These are phyloP conservation scores for Agrotis ipsilon DNA, from an alignment of 2,888 invertebrate genomes.

Conservation along the genomic window DNA sequence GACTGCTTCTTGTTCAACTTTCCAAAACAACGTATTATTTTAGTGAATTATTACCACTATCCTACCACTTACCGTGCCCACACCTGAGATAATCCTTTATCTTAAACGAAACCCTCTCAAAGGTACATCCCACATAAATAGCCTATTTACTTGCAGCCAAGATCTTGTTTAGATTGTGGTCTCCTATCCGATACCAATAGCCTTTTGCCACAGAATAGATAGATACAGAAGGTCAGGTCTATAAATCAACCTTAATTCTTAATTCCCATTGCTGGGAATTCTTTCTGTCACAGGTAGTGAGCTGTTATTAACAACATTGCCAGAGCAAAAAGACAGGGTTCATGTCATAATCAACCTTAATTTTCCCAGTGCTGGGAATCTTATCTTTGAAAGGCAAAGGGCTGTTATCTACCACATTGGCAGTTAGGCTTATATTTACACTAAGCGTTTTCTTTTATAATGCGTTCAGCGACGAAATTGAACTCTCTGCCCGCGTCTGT, in stretches of 20 bases:
- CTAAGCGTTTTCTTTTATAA: too few species aligned
- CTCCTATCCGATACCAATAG: constrained; percentile 31
- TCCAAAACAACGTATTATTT: constrained; percentile 1
- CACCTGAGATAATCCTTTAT: constrained; percentile 42
- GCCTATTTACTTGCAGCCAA: constrained; percentile 48
- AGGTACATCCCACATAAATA: constrained; percentile 39
- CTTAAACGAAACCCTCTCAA: constrained; percentile 28
- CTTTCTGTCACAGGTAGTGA: too few species aligned
- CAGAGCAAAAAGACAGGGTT: too few species aligned
- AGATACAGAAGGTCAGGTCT: constrained; percentile 7
- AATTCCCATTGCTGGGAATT: not conserved
- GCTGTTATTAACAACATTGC: too few species aligned
- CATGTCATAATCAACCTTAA: not conserved
- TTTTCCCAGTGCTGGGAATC: not conserved
- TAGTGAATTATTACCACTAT: not conserved
- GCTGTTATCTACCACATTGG: too few species aligned
- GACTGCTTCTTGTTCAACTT: not conserved
- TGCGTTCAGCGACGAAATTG: too few species aligned
- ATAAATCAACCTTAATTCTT: too few species aligned
- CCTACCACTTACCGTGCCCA: constrained; percentile 15
- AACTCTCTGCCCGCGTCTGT: too few species aligned
- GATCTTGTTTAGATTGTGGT: constrained; percentile 58
- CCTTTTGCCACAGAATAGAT: not conserved
- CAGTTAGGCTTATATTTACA: too few species aligned
- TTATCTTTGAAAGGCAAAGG: too few species aligned